phyloP scores from a whole-genome alignment of 2,113 vertebrate genomes.

The Guaruba guarouba region DNA sequence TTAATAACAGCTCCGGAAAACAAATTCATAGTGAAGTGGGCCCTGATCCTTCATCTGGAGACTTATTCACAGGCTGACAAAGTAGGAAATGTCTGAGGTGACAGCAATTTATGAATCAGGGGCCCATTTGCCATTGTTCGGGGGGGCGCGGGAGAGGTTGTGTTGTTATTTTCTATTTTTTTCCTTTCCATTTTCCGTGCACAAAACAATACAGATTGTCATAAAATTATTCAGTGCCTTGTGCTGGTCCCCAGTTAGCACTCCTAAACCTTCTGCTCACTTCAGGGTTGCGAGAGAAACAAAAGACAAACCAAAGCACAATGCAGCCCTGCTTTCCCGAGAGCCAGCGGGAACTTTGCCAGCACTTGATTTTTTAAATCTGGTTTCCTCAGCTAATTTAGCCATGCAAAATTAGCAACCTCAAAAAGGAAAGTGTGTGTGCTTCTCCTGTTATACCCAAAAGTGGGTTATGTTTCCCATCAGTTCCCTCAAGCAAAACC shows the following conservation, averaged over 20 bases:
- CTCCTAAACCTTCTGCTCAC: background rate
- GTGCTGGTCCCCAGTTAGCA: background rate
- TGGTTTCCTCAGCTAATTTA: background rate
- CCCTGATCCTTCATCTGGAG: background rate
- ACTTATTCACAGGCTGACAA: background rate
- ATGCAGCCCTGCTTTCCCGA: background rate
- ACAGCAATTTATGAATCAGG: conserved; percentile 19
- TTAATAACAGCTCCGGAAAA: background rate
- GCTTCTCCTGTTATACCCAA: background rate
- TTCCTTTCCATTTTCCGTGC: background rate
- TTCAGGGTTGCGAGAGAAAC: background rate
- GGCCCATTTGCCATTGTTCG: background rate
- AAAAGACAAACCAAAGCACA: background rate
- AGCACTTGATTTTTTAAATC: background rate
- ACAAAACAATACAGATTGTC: background rate
- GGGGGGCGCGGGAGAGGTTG: fast-evolving
- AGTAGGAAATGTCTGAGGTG: conserved; percentile 9
- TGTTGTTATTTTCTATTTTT: background rate
- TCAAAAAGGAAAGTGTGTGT: background rate
- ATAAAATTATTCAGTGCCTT: conserved; percentile 21
- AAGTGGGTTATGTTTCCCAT: background rate
- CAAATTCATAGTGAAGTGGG: background rate
- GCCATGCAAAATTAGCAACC: background rate
- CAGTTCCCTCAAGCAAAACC: background rate
- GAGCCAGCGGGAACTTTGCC: background rate